Evolutionary conservation across 2,888 invertebrate species (phyloP).

Genomic region (Leptopilina myrica): DNA sequence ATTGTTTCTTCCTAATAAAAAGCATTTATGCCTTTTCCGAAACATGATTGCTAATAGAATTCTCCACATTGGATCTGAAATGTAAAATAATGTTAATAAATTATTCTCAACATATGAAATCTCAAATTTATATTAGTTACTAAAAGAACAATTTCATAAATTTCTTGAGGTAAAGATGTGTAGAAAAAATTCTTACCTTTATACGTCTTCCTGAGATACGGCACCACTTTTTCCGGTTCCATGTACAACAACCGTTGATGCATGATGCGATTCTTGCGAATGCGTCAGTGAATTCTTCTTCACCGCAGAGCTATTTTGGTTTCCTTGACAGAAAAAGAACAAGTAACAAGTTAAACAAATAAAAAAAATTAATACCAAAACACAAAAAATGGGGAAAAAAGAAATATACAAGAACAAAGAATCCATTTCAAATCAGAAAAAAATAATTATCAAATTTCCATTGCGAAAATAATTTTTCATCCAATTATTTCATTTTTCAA

Average conservation of each 20-base stretch:
- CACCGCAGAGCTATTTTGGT: slow-evolving; percentile 76
- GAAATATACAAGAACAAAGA: too few species aligned
- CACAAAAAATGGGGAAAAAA: too few species aligned
- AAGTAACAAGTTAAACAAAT: too few species aligned
- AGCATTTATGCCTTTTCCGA: too few species aligned
- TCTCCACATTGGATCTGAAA: too few species aligned
- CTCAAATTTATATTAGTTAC: too few species aligned
- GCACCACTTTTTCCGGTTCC: slow-evolving; percentile 82
- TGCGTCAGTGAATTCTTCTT: slow-evolving; percentile 77
- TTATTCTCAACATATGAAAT: too few species aligned
- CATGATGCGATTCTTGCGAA: slow-evolving; percentile 79
- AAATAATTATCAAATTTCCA: not conserved
- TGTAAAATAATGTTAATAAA: too few species aligned
- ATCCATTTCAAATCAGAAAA: not conserved
- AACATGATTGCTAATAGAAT: too few species aligned
- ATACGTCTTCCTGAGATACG: slow-evolving; percentile 86
- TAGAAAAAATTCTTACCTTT: slow-evolving; percentile 79
- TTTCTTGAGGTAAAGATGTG: not conserved
- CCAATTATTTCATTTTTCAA: too few species aligned
- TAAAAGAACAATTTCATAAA: too few species aligned
- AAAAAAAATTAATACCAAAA: not conserved
- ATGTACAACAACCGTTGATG: slow-evolving; percentile 80
- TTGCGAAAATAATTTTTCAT: not conserved
- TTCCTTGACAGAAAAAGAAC: slow-evolving; percentile 61
- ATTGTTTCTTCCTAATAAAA: too few species aligned